Conservation (phyloP, 2,888 invertebrate species). For the Polydrusus tereticollis region DNA sequence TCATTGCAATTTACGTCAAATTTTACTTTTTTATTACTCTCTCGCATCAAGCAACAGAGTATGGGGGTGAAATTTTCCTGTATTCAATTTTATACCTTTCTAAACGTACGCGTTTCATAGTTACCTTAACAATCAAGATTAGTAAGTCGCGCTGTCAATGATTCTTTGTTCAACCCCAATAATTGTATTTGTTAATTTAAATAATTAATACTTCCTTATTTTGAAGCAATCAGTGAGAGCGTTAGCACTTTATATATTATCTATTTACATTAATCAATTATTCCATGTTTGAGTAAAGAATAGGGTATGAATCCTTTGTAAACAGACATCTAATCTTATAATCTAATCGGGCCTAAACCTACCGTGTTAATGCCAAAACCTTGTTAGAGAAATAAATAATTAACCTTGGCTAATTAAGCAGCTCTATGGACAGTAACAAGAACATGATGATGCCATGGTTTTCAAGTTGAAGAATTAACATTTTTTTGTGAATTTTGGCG, state of each 20-base stretch:
- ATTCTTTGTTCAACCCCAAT: neutral
- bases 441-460: neutral
- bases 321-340: slow-evolving; percentile 3
- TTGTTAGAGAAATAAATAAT: slow-evolving; percentile 8
- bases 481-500: no score
- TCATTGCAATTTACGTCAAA: no score
- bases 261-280: neutral
- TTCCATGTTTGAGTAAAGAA: slow-evolving; percentile 6
- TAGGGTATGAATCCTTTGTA: slow-evolving; percentile 2
- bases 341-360: slow-evolving; percentile 6
- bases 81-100: no score
- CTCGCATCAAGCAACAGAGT: no score
- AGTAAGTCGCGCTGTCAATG: no score
- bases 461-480: no score
- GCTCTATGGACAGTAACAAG: neutral
- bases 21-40: no score
- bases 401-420: slow-evolving; percentile 10
- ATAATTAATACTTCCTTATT: neutral
- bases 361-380: slow-evolving; percentile 10
- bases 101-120: no score
- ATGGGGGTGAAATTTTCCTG: no score
- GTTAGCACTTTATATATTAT: neutral
- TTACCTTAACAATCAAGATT: no score
- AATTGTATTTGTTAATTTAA: neutral
- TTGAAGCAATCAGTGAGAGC: neutral